Evolutionary conservation across 2,113 vertebrate genomes (phyloP).

Genomic region (Neodon shergylaensis): DNA sequence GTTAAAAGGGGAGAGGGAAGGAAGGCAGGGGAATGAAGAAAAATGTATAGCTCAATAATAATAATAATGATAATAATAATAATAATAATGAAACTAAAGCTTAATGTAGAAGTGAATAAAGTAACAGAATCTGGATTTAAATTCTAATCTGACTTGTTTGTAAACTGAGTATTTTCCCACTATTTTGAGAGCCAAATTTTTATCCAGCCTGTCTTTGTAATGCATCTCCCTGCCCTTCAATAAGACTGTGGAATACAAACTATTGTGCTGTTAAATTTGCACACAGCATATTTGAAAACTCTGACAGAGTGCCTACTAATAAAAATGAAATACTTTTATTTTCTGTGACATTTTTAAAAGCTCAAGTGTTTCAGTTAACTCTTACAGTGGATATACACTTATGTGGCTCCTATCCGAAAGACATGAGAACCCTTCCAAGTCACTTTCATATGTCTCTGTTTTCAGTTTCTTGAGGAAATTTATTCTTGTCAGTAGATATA

Average conservation of each 20-base stretch:
- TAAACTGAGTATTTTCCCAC: neutral
- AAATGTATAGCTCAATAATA: too few species aligned
- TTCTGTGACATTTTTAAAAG: conserved; percentile 75
- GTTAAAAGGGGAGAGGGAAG: too few species aligned
- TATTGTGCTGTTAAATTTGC: conserved; percentile 52
- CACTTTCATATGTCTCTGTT: neutral
- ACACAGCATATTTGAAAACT: conserved; percentile 56
- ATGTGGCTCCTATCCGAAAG: conserved; percentile 11
- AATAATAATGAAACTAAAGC: neutral
- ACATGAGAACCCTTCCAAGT: neutral
- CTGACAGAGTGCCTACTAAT: conserved; percentile 58
- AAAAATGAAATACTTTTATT: conserved; percentile 60
- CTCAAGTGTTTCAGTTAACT: conserved; percentile 62
- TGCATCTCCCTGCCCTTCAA: neutral
- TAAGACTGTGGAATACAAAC: conserved; percentile 44
- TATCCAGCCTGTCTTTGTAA: conserved; percentile 51
- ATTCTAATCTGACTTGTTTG: neutral
- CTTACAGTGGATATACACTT: conserved; percentile 56
- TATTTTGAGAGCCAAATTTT: conserved; percentile 62
- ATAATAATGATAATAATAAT: too few species aligned
- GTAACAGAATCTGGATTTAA: conserved; percentile 12
- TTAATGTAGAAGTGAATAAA: neutral
- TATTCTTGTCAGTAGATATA: conserved; percentile 50
- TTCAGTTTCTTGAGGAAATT: conserved; percentile 61
- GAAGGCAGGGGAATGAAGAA: too few species aligned